Conservation (phyloP, 2,888 invertebrate genomes). For the Subacronicta megacephala region DNA sequence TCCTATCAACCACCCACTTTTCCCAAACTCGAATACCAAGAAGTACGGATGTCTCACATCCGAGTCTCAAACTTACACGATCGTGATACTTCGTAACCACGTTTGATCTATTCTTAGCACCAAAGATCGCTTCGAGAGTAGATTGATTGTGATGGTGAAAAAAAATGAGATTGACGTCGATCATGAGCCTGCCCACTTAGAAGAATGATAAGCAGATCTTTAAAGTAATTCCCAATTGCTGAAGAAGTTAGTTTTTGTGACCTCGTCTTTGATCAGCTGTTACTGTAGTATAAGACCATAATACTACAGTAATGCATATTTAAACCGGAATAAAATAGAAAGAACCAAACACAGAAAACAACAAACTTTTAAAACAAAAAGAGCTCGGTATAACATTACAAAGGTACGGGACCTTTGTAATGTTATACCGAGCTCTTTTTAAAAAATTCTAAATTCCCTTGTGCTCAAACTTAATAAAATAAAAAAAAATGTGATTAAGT, state of each 20-base stretch:
- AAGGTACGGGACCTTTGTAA: no score
- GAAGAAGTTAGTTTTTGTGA: neutral
- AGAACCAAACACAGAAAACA: no score
- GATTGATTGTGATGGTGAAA: constrained; percentile 69
- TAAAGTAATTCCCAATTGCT: neutral
- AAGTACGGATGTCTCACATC: constrained; percentile 77
- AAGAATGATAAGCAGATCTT: neutral
- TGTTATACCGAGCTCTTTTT: no score
- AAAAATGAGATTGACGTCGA: constrained; percentile 56
- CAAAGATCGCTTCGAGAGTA: constrained; percentile 72
- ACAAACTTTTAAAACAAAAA: no score
- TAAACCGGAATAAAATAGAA: no score
- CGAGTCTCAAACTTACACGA: constrained; percentile 68
- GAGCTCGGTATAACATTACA: no score
- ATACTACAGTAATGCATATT: no score
- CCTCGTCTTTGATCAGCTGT: neutral
- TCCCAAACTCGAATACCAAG: constrained; percentile 56
- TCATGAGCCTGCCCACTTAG: constrained; percentile 27
- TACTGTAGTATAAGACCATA: no score
- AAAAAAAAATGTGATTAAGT: no score
- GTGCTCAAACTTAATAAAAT: no score
- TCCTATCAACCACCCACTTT: constrained; percentile 56
- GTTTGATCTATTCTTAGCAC: constrained; percentile 83
- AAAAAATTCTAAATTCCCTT: no score
- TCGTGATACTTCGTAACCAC: constrained; percentile 69